Base-by-base conservation (phyloP, 2,888 invertebrate species). In the Aphrophora alni region DNA sequence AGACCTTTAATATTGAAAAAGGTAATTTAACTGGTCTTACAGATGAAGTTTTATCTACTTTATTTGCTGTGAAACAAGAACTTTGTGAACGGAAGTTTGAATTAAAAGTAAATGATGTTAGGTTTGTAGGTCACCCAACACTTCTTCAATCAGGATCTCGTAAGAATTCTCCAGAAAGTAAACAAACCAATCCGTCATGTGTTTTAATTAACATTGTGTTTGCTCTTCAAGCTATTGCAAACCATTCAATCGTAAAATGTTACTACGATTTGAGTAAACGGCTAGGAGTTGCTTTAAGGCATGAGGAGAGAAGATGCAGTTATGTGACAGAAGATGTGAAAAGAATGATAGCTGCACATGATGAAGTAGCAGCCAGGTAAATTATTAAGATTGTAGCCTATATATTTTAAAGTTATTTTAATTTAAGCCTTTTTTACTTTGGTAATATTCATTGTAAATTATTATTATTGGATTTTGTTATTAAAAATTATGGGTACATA, bases 81-180 rank as follows among this genome's bases (percentile, higher is more conserved):
- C 89, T 98, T 25, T 97, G 97, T 87, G 96, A 96, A 86, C 91
- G 94, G 83, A 97, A 97, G 87, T 97, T 98, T 89, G 98, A 98
- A 88, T 89, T 98, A 0, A 98, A 98, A 91, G 94, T 98, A 0
- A 98, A 98, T 89, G 97, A 98, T 90, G 96, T 98, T 0, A 90
- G 98, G 71, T 98, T 98, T 89, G 96, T 98, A 14, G 97, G 98
- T 0, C 98, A 97, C 88, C 98, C 98, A 0, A 96, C 97, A 0
- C 88, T 95, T 28, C 90, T 97, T 76, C 93, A 93, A 17, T 92
- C 93, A 51, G 90, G 93, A 24, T 78, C 75, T 5, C 69, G 81
- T 28, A 75, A 79, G 33, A 73, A 68, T 26, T 71, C 69, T 68
- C 78, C 77, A 51, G 81, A 81, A 17, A 70, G 44, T 27, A 81